phyloP scores from a whole-genome alignment of 1,140 invertebrate genomes.

The Ridgeia piscesae region DNA sequence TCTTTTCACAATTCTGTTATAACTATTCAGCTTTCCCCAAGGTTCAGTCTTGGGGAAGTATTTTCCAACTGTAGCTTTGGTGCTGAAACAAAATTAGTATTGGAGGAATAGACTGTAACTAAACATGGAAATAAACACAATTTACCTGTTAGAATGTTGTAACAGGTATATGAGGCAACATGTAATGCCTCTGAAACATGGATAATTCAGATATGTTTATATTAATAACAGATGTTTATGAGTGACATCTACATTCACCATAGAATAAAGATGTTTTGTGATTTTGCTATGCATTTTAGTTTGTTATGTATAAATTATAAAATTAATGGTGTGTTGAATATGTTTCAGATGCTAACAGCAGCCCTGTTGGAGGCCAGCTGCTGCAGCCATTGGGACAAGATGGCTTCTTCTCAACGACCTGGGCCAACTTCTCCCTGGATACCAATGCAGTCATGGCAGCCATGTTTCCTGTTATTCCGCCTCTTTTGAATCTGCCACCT shows the following conservation, averaged over 20 bases:
- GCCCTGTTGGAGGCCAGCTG: neutral
- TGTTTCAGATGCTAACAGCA: neutral
- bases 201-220: too few species aligned
- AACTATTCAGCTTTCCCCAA: neutral
- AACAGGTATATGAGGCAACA: too few species aligned
- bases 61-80: too few species aligned
- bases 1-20: neutral
- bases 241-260: neutral
- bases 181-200: too few species aligned
- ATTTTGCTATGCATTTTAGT: neutral
- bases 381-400: neutral
- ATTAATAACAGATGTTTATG: too few species aligned
- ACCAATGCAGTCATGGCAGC: neutral
- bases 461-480: slow-evolving; percentile 6
- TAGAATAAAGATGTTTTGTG: neutral
- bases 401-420: neutral
- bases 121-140: too few species aligned
- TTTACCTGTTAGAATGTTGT: too few species aligned
- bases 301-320: neutral
- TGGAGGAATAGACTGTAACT: too few species aligned
- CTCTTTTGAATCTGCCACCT: neutral
- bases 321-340: neutral
- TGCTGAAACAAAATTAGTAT: too few species aligned
- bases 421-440: slow-evolving; percentile 17
- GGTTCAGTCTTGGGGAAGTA: too few species aligned